Evolutionary conservation across 2,797 vertebrate species (phyloP).

Genomic region (Sparus aurata): DNA sequence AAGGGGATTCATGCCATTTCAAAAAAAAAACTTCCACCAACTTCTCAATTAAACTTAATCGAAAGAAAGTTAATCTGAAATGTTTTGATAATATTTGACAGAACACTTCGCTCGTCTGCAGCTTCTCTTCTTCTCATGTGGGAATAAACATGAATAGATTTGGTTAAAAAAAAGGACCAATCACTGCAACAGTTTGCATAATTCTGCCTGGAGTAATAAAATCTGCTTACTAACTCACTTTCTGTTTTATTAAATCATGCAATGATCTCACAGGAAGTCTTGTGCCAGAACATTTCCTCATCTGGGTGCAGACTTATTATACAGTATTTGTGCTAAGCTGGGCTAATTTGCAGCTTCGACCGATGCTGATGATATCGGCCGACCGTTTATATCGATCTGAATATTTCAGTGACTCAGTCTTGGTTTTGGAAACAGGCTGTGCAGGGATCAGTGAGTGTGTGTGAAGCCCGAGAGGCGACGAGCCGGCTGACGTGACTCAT

Average conservation of each 20-base stretch:
- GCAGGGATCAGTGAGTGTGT: conserved; percentile 1
- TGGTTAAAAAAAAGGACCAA: not conserved
- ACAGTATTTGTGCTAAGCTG: no score
- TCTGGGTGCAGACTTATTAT: no score
- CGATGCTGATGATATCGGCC: no score
- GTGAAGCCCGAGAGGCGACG: not conserved
- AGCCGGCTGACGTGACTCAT: conserved; percentile 18
- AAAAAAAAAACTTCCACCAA: not conserved
- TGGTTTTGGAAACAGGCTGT: conserved; percentile 15
- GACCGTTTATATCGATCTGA: no score
- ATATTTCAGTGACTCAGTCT: not conserved
- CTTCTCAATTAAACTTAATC: not conserved
- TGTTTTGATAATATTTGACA: not conserved
- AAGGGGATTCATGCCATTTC: conserved; percentile 16
- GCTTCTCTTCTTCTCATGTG: not conserved
- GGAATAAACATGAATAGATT: not conserved
- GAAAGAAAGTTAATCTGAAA: not conserved
- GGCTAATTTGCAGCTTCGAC: not conserved
- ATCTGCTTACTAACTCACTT: not conserved
- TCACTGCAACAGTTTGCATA: not conserved
- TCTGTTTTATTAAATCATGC: not conserved
- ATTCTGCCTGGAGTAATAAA: not conserved
- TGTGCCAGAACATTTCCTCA: no score
- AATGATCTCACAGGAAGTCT: no score
- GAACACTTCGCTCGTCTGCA: not conserved